A percentile compares a stretch with the other conserved stretches of the same genome.
These are phyloP conservation scores for Scrobipalpa atriplicella DNA, from an alignment of 2,888 invertebrate species.

Conservation along the genomic window DNA sequence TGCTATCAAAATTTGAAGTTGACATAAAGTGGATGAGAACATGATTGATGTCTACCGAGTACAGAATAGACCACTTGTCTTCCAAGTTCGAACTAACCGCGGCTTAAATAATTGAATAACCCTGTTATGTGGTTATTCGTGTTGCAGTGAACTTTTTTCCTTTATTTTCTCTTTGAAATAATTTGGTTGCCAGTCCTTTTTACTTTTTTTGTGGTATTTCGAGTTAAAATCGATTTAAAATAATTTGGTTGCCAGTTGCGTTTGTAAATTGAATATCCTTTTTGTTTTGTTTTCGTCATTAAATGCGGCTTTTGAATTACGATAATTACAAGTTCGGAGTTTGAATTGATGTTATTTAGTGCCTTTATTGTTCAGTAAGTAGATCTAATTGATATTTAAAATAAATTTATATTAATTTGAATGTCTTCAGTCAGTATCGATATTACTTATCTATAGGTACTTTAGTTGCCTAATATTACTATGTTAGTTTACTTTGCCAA, in stretches of 20 bases:
- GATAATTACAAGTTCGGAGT: not conserved
- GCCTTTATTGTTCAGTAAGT: not conserved
- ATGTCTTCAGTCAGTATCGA: no score
- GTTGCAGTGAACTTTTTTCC: not conserved
- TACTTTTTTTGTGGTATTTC: not conserved
- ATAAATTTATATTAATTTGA: no score
- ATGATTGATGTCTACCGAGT: slow-evolving; percentile 69
- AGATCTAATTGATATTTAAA: not conserved
- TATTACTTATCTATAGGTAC: no score
- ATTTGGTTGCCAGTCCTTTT: not conserved
- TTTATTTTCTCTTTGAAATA: not conserved
- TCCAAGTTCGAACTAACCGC: slow-evolving; percentile 38
- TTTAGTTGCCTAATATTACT: no score
- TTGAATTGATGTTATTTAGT: not conserved
- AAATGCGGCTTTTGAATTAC: not conserved
- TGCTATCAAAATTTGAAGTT: slow-evolving; percentile 78
- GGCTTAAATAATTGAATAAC: slow-evolving; percentile 59
- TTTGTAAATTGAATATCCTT: slow-evolving; percentile 13
- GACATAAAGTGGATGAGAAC: slow-evolving; percentile 79
- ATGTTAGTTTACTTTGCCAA: no score
- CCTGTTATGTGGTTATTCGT: slow-evolving; percentile 34
- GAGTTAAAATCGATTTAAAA: not conserved
- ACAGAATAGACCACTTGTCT: slow-evolving; percentile 50
- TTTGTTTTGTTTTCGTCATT: not conserved
- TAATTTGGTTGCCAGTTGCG: not conserved